Evolutionary conservation across 2,113 vertebrate species (phyloP).

Genomic region (Gnathochromis pfefferi): DNA sequence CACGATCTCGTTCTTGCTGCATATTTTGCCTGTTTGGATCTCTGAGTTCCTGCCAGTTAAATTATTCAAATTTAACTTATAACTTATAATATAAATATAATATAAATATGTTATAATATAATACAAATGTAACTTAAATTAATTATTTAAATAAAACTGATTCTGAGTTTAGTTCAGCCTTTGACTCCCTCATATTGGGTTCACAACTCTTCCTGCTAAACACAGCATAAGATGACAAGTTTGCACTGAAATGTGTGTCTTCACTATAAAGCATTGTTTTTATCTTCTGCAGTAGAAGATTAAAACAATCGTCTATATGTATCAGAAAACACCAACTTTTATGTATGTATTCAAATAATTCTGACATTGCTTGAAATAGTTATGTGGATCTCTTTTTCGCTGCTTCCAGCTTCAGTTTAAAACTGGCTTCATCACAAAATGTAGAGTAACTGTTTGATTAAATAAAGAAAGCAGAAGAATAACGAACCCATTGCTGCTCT

Average conservation of each 20-base stretch:
- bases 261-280: background rate
- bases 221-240: background rate
- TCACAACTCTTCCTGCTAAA: background rate
- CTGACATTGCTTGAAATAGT: background rate
- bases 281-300: background rate
- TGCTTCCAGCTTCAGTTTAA: background rate
- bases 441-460: background rate
- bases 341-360: background rate
- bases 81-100: background rate
- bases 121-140: fast-evolving
- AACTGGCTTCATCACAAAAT: background rate
- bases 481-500: background rate
- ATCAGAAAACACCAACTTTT: background rate
- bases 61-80: background rate
- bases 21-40: background rate
- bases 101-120: background rate
- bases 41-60: background rate
- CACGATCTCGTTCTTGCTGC: fast-evolving
- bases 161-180: background rate
- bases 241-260: background rate
- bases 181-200: background rate
- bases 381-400: background rate
- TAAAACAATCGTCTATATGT: background rate
- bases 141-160: fast-evolving
- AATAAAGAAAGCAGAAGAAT: background rate